Evolutionary conservation across 2,797 vertebrate genomes (phyloP).

Genomic region (Prunella strophiata): DNA sequence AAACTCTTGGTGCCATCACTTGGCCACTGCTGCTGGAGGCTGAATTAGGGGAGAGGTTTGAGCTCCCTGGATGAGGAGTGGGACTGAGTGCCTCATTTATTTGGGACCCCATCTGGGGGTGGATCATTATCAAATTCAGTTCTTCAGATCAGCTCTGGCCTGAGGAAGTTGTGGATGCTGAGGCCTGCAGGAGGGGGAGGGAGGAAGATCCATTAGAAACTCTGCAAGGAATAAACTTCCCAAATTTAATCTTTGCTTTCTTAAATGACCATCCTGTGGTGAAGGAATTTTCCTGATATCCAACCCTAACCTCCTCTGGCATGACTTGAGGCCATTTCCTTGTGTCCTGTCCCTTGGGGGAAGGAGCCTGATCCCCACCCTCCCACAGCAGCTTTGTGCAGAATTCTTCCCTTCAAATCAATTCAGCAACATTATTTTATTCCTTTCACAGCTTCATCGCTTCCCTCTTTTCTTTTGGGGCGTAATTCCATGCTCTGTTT

Average conservation of each 20-base stretch:
- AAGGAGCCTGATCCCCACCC: background rate
- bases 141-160: slow-evolving; percentile 62
- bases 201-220: slow-evolving; percentile 45
- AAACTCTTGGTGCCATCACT: background rate
- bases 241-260: slow-evolving; percentile 71
- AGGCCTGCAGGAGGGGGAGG: slow-evolving; percentile 34
- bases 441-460: background rate
- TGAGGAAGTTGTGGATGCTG: slow-evolving; percentile 39
- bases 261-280: background rate
- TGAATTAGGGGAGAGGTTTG: background rate
- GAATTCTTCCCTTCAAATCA: background rate
- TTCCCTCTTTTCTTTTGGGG: background rate
- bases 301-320: background rate
- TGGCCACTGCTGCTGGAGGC: background rate
- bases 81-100: slow-evolving; percentile 58
- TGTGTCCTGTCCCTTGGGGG: background rate
- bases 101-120: slow-evolving; percentile 54
- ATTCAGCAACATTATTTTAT: background rate
- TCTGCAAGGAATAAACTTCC: slow-evolving; percentile 57
- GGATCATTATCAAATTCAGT: slow-evolving; percentile 68
- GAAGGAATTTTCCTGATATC: background rate
- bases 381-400: background rate
- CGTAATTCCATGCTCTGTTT: background rate
- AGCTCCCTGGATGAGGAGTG: slow-evolving; percentile 37
- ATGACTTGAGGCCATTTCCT: background rate